Evolutionary conservation across 2,113 vertebrate species (phyloP), one percentile per base, ranked within the genome.

Genomic region (Ranitomeya imitator): DNA sequence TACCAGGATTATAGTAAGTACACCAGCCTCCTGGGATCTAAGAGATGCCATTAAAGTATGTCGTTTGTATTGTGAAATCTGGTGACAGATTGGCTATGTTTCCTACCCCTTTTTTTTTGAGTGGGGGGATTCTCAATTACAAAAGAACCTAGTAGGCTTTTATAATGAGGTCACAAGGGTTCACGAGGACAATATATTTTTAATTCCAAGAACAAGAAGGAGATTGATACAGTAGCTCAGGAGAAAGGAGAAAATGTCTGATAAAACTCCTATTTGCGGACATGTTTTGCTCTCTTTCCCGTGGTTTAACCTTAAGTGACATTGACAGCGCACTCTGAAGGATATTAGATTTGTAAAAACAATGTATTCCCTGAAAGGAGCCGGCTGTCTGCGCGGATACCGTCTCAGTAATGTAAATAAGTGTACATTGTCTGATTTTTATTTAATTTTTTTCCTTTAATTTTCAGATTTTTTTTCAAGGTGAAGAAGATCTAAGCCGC

Each of bases 261-360:
- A 21, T 54, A 65, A 54, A 65, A 63, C 21, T 61, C 57, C 59
- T 61, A 74, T 78, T 74, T 67, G 76, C 67, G 76, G 74, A 86
- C 85, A 13, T 65, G 71, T 63, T 8, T 18, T 45, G 26, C 80
- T 79, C 23, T 26, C n/a, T 80, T 73, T 45, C 79, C 67, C 63
- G 21, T 54, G 55, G 67, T 21, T 61, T 88, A 88, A 74, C 79
- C 86, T 83, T 88, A 83, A 83, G 26, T 73, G 79, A 23, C 79
- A 88, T 83, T 88, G 79, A 83, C 86, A 73, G 55, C 76, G 71
- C 16, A 65, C 69, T 88, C 76, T 78, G 37, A 65, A 77, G 71
- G 69, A 88, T 83, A 88, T 65, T 77, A 31, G 45, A 88, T 88
- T 77, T 77, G 37, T 78, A 84, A 88, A 84, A 81, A 63, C 63